Evolutionary conservation across 2,888 invertebrate genomes (phyloP), one percentile per base, ranked within the genome.

Genomic region (Buathra laborator): DNA sequence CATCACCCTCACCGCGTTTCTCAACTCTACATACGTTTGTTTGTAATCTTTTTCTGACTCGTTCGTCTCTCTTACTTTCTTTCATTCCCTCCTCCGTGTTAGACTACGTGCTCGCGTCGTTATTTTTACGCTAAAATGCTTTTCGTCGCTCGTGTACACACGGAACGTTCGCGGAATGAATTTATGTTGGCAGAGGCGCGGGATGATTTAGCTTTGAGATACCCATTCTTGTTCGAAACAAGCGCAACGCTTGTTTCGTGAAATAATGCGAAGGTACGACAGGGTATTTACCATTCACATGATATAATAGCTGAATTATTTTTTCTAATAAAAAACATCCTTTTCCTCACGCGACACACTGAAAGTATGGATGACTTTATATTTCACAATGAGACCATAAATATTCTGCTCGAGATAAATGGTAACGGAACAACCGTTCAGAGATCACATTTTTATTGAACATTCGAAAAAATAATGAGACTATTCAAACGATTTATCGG

Each of bases 101-200:
- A 56, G 19, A 32, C 24, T 72, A 9, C 43, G 19, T 7, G 53
- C 37, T 19, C 37, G 16, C 19, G 51, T 56, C 56, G 71, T 72
- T 72, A 72, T 72, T 72, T 72, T 72, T 56, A 56, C 56, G 56
- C 12, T 37, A 44, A 43, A 43, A 72, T 56, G 53, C 19, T 72
- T 56, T 72, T 72, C 71, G 19, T 56, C 71, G 71, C 56, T 24
- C 37, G 56, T 24, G 24, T 62, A 37, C 43, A 16, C 5, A 16
- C 19, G n/a, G 32, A 37, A 53, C 71, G 37, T 32, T 43, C 7
- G 24, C 43, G 43, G 71, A 72, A 56, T 72, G 24, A 56, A 72
- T 72, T 72, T 56, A 56, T 24, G 44, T n/a, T 1, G 24, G 56
- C 16, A 16, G 19, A 56, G 24, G 24, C 56, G 24, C 19, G 19